Conservation (phyloP, 2,113 vertebrate species). For the Genyomyrus donnyi region DNA sequence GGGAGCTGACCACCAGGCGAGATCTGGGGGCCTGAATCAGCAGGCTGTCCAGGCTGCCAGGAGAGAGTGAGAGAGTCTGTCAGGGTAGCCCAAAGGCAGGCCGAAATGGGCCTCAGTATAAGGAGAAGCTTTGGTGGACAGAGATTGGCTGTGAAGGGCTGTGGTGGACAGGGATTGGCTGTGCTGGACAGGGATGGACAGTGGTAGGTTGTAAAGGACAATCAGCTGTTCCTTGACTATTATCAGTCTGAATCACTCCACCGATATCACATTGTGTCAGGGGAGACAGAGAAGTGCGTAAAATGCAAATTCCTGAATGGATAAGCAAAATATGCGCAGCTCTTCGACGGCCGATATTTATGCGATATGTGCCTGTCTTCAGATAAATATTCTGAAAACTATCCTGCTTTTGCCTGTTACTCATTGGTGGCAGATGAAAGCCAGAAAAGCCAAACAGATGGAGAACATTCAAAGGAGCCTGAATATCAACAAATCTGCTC, state of each 20-base stretch:
- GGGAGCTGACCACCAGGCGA: slow-evolving; percentile 32
- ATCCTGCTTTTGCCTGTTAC: not conserved
- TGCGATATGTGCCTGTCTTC: not conserved
- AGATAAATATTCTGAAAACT: not conserved
- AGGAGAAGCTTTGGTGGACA: not conserved
- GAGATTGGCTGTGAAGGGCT: not conserved
- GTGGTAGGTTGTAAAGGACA: not conserved
- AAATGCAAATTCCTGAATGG: not conserved
- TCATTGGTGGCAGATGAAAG: not conserved
- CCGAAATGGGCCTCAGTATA: not conserved
- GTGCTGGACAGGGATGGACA: not conserved
- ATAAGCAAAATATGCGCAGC: not conserved
- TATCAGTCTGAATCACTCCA: not conserved
- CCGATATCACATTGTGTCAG: not conserved
- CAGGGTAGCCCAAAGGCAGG: not conserved
- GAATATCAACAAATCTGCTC: not conserved
- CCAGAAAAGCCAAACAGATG: not conserved
- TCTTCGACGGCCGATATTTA: not conserved
- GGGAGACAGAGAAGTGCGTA: not conserved
- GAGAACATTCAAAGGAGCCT: not conserved
- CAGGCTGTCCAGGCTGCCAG: slow-evolving; percentile 24
- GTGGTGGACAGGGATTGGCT: not conserved
- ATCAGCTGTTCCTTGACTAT: not conserved
- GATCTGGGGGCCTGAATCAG: slow-evolving; percentile 27
- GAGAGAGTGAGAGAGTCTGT: not conserved